Evolutionary conservation across 2,113 vertebrate species (phyloP).

Genomic region (Lynx canadensis): DNA sequence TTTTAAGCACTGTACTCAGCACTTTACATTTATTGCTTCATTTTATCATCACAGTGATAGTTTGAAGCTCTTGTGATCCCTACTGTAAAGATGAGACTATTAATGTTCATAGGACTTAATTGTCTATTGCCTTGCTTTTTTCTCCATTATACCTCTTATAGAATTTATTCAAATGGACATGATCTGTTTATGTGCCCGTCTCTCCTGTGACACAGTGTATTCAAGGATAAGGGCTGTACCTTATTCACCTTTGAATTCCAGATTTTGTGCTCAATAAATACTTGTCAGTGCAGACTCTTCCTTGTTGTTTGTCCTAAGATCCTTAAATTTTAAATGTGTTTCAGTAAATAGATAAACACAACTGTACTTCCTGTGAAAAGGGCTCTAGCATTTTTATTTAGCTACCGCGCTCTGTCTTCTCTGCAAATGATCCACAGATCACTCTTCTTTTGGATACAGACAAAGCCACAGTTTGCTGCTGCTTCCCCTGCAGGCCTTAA

Average conservation of each 20-base stretch:
- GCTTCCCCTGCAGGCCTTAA: background rate
- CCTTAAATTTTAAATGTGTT: background rate
- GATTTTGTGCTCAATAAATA: slow-evolving; percentile 9
- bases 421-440: background rate
- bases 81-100: slow-evolving; percentile 5
- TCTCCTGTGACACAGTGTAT: background rate
- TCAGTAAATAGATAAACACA: background rate
- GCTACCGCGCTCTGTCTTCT: background rate
- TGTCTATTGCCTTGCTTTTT: slow-evolving; percentile 32
- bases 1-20: background rate
- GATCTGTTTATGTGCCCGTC: background rate
- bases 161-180: background rate
- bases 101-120: background rate
- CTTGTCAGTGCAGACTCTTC: background rate
- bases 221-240: background rate
- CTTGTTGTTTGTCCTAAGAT: background rate
- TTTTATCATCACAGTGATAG: slow-evolving; percentile 21
- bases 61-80: background rate
- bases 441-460: background rate
- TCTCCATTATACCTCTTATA: background rate
- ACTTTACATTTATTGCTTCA: slow-evolving; percentile 25
- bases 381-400: background rate
- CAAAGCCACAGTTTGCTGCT: background rate
- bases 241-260: background rate
- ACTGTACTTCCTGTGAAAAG: background rate